A percentile compares a stretch with the other conserved stretches of the same genome.
These are phyloP conservation scores for Callyntrura sp. DNA, from an alignment of 2,888 invertebrate species.

Conservation along the genomic window DNA sequence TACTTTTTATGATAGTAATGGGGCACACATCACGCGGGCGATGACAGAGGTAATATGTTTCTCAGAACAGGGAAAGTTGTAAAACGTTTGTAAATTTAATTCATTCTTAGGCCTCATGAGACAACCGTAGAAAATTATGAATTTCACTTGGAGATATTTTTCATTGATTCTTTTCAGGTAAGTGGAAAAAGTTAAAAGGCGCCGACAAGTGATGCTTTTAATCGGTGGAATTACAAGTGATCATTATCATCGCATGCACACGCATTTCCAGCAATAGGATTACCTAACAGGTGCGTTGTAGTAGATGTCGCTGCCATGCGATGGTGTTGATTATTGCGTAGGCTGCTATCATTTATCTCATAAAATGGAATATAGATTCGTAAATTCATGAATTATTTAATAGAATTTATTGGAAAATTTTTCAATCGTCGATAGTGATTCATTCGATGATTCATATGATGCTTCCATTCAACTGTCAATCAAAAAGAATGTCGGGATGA, in stretches of 20 bases:
- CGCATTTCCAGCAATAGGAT: too few species aligned
- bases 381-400: too few species aligned
- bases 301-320: too few species aligned
- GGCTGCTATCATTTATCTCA: too few species aligned
- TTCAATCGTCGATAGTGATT: too few species aligned
- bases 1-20: too few species aligned
- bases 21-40: neutral
- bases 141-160: constrained; percentile 18
- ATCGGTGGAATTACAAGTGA: neutral
- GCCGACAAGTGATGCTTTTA: neutral
- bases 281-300: too few species aligned
- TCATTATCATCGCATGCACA: too few species aligned
- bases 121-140: constrained; percentile 34
- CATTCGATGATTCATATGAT: neutral
- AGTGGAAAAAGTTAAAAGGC: neutral
- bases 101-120: constrained; percentile 11
- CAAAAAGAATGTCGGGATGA: neutral
- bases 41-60: neutral
- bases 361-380: too few species aligned
- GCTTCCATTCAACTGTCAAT: too few species aligned
- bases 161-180: neutral
- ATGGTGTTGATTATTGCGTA: too few species aligned
- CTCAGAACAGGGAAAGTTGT: neutral
- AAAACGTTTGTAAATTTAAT: neutral
- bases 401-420: too few species aligned